Conservation (phyloP, 2,113 vertebrate genomes). For the Calyptomena viridis region DNA sequence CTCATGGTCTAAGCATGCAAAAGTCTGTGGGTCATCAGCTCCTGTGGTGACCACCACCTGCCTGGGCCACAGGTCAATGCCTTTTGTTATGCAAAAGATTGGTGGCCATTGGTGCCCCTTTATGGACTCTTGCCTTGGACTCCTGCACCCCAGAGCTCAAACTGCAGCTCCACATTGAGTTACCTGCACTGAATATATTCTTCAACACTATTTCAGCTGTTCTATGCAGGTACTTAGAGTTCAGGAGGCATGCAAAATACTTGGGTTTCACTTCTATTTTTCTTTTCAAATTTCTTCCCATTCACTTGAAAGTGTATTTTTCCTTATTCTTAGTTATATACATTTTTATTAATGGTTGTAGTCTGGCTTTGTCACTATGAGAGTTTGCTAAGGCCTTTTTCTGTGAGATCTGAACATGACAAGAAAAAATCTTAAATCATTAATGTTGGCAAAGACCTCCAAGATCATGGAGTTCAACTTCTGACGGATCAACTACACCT, state of each 20-base stretch:
- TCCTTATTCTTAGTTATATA: neutral
- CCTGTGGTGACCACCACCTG: accelerated
- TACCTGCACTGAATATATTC: neutral
- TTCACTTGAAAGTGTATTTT: neutral
- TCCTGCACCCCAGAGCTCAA: neutral
- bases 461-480: neutral
- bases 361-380: neutral
- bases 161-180: neutral
- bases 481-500: neutral
- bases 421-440: neutral
- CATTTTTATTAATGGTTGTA: neutral
- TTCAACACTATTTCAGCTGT: neutral
- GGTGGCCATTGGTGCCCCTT: neutral
- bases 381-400: neutral
- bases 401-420: neutral
- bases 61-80: too few species aligned
- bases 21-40: accelerated
- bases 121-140: neutral
- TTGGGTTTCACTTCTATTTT: neutral
- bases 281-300: neutral
- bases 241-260: neutral
- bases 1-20: neutral
- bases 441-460: neutral
- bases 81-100: neutral
- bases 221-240: neutral